Conservation (phyloP, 2,888 invertebrate species). For the Drosophila barbarae region DNA sequence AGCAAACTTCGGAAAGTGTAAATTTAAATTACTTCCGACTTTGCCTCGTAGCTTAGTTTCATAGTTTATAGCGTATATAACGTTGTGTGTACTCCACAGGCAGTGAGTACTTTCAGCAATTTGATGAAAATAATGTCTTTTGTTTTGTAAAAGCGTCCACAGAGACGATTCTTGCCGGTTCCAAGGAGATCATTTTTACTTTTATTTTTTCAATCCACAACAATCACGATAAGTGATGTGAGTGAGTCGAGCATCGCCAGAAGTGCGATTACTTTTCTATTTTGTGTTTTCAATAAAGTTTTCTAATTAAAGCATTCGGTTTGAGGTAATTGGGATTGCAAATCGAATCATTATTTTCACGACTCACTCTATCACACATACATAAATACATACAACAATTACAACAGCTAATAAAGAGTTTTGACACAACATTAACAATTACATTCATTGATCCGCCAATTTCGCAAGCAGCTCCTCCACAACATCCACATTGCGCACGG, state of each 20-base stretch:
- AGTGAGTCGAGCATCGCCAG: background rate
- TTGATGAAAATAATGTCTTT: background rate
- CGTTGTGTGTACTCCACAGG: background rate
- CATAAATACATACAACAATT: slow-evolving; percentile 5
- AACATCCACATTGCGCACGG: slow-evolving; percentile 77
- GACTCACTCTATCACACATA: slow-evolving; percentile 1
- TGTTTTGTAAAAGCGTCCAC: slow-evolving; percentile 1
- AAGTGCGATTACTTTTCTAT: background rate
- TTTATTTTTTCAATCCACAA: slow-evolving; percentile 14
- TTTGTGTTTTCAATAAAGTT: background rate
- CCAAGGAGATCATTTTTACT: background rate
- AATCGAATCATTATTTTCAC: background rate
- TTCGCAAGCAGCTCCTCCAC: slow-evolving; percentile 49
- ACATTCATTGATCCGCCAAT: slow-evolving; percentile 42
- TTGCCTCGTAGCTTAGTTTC: background rate
- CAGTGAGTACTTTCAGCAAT: background rate
- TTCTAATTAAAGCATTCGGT: background rate
- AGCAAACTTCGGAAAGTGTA: slow-evolving; percentile 36
- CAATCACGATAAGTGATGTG: slow-evolving; percentile 1
- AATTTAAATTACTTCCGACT: background rate
- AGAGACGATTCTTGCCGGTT: background rate
- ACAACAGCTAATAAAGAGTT: slow-evolving; percentile 48
- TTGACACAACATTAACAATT: slow-evolving; percentile 13
- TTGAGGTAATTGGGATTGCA: background rate
- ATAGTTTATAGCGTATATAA: background rate